phyloP scores from a whole-genome alignment of 2,113 vertebrate genomes.

The Bos taurus region ARS-UCD2.0 NC_037331.1:103653501-103654000 shows the following conservation, averaged over 20 bases:
- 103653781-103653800: neutral
- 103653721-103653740: neutral
- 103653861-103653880: neutral
- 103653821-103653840: neutral
- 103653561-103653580: neutral
- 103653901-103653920: neutral
- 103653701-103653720: rapidly evolving
- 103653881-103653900: neutral
- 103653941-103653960: neutral
- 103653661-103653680: neutral
- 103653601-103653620: neutral
- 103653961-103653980: neutral
- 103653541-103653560: neutral
- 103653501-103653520: neutral
- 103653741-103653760: neutral
- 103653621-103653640: neutral
- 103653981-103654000: neutral
- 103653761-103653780: neutral
- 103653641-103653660: neutral
- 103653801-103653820: neutral
- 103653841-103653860: neutral
- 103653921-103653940: neutral
- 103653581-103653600: neutral
- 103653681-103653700: neutral
- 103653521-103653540: neutral